A percentile compares a stretch with the other conserved stretches of the same genome.
Evolutionary conservation across 2,888 invertebrate genomes (phyloP).

Genomic region (Pterostichus niger): DNA sequence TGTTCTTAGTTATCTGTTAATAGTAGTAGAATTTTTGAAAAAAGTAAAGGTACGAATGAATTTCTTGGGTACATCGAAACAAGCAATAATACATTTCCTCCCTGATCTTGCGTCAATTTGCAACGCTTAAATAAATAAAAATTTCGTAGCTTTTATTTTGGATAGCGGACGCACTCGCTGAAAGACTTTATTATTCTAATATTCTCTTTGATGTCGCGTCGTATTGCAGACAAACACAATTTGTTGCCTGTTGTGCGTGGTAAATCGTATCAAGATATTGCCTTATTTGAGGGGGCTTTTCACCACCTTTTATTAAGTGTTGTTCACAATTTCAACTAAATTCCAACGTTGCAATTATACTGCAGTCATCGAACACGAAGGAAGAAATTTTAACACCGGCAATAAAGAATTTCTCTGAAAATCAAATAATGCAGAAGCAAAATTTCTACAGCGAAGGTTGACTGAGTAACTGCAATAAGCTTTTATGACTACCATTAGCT

Average conservation of each 20-base stretch:
- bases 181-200: slow-evolving; percentile 61
- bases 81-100: not conserved
- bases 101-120: slow-evolving; percentile 50
- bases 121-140: slow-evolving; percentile 52
- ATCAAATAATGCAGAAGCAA: slow-evolving; percentile 20
- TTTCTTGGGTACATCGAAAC: no score
- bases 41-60: no score
- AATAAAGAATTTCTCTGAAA: slow-evolving; percentile 29
- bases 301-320: slow-evolving; percentile 13
- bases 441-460: slow-evolving; percentile 37
- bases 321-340: slow-evolving; percentile 15
- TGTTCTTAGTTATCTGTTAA: no score
- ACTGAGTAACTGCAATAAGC: slow-evolving; percentile 49
- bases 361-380: not conserved
- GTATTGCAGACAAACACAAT: slow-evolving; percentile 49
- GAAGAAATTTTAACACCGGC: slow-evolving; percentile 33
- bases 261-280: slow-evolving; percentile 56
- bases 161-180: slow-evolving; percentile 4
- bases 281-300: not conserved
- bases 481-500: slow-evolving; percentile 38
- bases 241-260: slow-evolving; percentile 45
- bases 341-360: not conserved
- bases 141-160: slow-evolving; percentile 32
- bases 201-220: slow-evolving; percentile 55
- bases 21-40: no score